Percentiles rank a stretch among this genome's conserved stretches.
Evolutionary conservation across 2,888 invertebrate genomes (phyloP).

Genomic region (Chloroclystis v-ata): DNA sequence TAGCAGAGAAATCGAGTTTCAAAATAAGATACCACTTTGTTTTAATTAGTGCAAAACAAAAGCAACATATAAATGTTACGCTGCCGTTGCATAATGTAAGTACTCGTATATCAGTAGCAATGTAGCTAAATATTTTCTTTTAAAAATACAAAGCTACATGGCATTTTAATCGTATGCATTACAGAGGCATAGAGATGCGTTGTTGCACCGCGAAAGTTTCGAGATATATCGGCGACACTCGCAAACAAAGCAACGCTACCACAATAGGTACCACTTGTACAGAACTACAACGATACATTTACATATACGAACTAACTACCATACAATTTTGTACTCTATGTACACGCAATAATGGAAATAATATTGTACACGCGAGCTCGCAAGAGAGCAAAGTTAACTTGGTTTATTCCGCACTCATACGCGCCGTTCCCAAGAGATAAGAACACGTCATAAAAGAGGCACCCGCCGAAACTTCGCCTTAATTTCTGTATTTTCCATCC

Average conservation of each 20-base stretch:
- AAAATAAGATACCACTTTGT: too few species aligned
- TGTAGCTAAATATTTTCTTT: too few species aligned
- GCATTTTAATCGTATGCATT: constrained; percentile 34
- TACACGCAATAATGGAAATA: constrained; percentile 35
- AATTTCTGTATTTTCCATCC: constrained; percentile 60
- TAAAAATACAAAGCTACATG: constrained; percentile 13
- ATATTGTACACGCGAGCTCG: constrained; percentile 32
- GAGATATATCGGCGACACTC: constrained; percentile 71
- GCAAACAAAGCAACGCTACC: constrained; percentile 64
- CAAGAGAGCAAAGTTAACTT: constrained; percentile 33
- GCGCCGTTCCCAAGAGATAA: constrained; percentile 62
- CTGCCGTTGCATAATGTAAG: too few species aligned
- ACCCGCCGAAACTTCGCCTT: constrained; percentile 64
- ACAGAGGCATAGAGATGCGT: constrained; percentile 45
- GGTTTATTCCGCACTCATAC: constrained; percentile 44
- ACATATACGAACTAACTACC: constrained; percentile 23
- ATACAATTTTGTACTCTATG: constrained; percentile 40
- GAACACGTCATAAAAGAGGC: constrained; percentile 71
- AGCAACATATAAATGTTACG: too few species aligned
- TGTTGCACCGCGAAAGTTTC: constrained; percentile 62
- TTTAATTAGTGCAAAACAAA: too few species aligned
- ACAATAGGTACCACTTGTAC: constrained; percentile 64
- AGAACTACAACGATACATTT: constrained; percentile 42
- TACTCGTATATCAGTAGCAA: too few species aligned
- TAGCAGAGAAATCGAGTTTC: too few species aligned